Base-by-base conservation (phyloP, 2,797 vertebrate genomes). In the Iguana delicatissima region DNA sequence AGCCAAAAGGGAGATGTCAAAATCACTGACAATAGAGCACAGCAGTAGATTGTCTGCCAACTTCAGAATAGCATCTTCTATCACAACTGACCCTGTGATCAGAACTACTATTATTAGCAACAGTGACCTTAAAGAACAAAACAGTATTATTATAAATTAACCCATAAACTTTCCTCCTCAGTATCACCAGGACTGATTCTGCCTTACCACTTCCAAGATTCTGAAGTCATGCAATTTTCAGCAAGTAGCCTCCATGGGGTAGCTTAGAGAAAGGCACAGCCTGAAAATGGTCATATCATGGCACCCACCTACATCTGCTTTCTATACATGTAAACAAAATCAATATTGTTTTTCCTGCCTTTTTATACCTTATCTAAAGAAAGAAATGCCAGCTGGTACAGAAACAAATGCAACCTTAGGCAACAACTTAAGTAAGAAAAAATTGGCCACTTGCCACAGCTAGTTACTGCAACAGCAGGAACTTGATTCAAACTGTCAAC, bases 1-100 rank as follows among this genome's bases (percentile, higher is more conserved):
- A 82, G 91, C 92, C 67, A 85, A 94, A 80, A 35, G 22, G 8
- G 93, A 91, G 84, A 88, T 93, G 85, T 92, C 93, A 92, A 93
- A 69, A 84, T 20, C 94, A 57, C 12, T 52, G 50, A 26, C 59
- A 67, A 35, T n/a, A 13, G 35, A 12, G 20, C 46, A n/a, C 57
- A 5, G 7, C 35, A 52, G 46, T 35, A 57, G 22, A 12, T 52
- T 89, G 64, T 91, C 89, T 90, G 79, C 72, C 90, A 89, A 90
- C 88, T 94, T 32, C 72, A 90, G 74, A 88, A 93, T 76, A 93
- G 84, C 16, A 32, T 57, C 79, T 90, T 90, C 20, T 79, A 88
- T 86, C 0, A 55, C 26, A 93, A 94, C 52, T 57, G 22, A 74
- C 24, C 55, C 67, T 93, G 42, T 93, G 82, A 92, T 83, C 80